phyloP scores from a whole-genome alignment of 2,113 vertebrate genomes.

The Calonectris borealis region DNA sequence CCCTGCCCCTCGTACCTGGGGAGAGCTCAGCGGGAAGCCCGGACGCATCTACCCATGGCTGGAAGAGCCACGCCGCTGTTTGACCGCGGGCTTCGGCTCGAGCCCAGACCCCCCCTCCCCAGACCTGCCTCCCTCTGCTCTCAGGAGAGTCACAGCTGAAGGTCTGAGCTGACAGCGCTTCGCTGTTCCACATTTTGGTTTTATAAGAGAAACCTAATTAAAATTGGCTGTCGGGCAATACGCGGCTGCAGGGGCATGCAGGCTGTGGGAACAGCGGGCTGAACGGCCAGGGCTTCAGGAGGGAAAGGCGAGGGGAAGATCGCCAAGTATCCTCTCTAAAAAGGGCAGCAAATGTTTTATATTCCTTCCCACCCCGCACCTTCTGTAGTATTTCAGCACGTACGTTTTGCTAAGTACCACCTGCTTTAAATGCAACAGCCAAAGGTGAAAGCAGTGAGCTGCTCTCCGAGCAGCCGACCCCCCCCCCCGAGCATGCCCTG shows the following conservation, averaged over 20 bases:
- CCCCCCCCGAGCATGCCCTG: not conserved
- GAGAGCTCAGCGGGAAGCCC: not conserved
- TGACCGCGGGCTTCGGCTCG: not conserved
- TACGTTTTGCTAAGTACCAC: not conserved
- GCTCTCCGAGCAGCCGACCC: not conserved
- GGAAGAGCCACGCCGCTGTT: not conserved
- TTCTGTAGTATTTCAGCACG: rapidly evolving
- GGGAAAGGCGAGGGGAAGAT: not conserved
- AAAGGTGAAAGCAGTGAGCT: rapidly evolving
- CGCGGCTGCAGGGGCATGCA: not conserved
- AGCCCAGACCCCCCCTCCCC: not conserved
- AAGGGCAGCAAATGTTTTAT: not conserved
- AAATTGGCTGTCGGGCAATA: not conserved
- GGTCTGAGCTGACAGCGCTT: not conserved
- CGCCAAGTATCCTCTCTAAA: not conserved
- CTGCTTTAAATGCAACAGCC: not conserved
- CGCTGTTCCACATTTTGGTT: not conserved
- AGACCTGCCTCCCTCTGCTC: conserved; percentile 30
- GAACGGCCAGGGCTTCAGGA: not conserved
- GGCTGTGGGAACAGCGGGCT: not conserved
- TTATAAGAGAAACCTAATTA: conserved; percentile 43
- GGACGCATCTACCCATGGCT: not conserved
- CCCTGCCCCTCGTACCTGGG: not conserved
- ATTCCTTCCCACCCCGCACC: not conserved
- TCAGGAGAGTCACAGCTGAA: not conserved